Conservation (phyloP, 2,113 vertebrate genomes). For the Amazona vittata region DNA sequence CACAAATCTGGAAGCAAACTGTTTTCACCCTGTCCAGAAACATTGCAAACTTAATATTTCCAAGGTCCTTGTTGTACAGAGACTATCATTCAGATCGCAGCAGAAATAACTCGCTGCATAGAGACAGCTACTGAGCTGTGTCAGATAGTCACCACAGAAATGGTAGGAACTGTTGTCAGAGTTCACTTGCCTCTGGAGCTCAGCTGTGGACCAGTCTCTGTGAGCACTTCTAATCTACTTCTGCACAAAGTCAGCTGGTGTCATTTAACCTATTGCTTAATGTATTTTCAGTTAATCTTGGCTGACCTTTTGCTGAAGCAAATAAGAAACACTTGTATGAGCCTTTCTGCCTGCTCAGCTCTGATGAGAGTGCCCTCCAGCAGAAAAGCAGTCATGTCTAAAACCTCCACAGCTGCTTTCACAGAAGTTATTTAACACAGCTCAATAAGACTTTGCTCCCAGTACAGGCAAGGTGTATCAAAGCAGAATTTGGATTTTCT, state of each 20-base stretch:
- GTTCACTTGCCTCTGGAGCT: not conserved
- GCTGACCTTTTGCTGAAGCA: constrained; percentile 33
- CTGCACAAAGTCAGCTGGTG: not conserved
- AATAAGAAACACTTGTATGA: not conserved
- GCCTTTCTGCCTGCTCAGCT: not conserved
- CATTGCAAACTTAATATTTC: not conserved
- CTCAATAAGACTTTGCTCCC: not conserved
- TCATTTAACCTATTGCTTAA: not conserved
- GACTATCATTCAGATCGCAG: not conserved
- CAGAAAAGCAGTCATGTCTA: not conserved
- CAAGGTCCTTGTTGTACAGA: not conserved
- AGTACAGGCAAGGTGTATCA: not conserved
- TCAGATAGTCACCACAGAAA: not conserved
- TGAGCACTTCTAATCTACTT: not conserved
- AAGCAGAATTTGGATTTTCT: not conserved
- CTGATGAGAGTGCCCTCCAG: not conserved
- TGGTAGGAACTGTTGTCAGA: not conserved
- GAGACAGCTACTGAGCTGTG: not conserved
- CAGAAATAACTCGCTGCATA: not conserved
- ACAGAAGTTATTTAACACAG: not conserved
- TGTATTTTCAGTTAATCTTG: not conserved
- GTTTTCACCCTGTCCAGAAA: not conserved
- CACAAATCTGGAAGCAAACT: not conserved
- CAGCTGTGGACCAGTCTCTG: not conserved
- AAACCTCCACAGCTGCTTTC: not conserved